Evolutionary conservation across 2,888 invertebrate species (phyloP), one percentile per base, ranked within the genome.

Genomic region (Empis stercorea): DNA sequence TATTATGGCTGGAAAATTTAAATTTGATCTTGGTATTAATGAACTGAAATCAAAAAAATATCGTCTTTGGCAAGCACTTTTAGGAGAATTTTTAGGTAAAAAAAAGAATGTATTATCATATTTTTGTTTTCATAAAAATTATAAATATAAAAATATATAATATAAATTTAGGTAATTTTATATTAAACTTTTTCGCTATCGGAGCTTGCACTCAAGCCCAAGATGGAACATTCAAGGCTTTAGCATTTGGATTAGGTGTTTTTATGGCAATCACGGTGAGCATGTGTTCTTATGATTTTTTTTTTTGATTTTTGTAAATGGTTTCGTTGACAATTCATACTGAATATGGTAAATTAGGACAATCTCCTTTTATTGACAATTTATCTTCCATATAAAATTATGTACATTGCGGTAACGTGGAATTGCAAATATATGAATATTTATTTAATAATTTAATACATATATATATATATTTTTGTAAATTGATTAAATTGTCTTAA

Each of bases 151-250:
- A 34, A 34, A n/a, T 34, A n/a, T 14, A 2, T 34, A 36, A 34
- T 40, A 2, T 23, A 16, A 20, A 20, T 10, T 13, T 37, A 76
- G 76, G 92, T 30, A 92, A 85, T 52, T 69, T 91, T 52, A 73
- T 94, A 44, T 73, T 95, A 57, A 92, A 92, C 62, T 81, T 93
- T 66, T 86, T 94, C 58, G 93, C 89, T 4, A 92, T 92, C 64
- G 89, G 88, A 6, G 78, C 89, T 10, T 80, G 81, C 57, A 72
- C 82, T 47, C 75, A 76, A 59, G 57, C 72, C 11, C 71, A 71
- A 23, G 49, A 71, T 53, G 68, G 63, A 43, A 69, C 73, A 14
- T 80, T 85, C 57, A 86, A 92, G 55, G 79, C 89, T 0, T 71
- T 94, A 37, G 78, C 87, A 17, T 93, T 93, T 65, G 94, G 94